Conservation (phyloP, 2,888 invertebrate genomes). For the Pandemis heparana region DNA sequence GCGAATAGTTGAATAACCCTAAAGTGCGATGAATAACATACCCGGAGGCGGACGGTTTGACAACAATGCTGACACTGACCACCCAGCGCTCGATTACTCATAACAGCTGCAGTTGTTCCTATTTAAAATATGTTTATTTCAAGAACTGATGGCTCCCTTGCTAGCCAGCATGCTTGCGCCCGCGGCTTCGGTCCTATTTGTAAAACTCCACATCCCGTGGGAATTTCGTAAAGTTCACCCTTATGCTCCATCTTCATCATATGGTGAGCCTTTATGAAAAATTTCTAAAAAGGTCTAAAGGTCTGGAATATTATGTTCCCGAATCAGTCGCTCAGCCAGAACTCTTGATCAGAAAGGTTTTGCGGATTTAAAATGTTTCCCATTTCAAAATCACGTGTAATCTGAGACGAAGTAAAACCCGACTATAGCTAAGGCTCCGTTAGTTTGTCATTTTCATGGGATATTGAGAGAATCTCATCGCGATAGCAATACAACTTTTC, state of each 20-base stretch:
- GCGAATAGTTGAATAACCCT: constrained; percentile 43
- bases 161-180: not conserved
- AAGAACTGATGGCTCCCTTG: not conserved
- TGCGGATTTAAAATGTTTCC: no score
- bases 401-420: not conserved
- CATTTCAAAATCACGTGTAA: not conserved
- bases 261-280: no score
- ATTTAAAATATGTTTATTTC: constrained; percentile 24
- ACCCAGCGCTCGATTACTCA: constrained; percentile 25
- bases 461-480: constrained; percentile 3
- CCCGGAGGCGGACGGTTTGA: constrained; percentile 38
- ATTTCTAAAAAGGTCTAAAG: no score
- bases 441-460: not conserved
- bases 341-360: no score
- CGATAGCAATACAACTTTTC: constrained; percentile 14
- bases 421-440: not conserved
- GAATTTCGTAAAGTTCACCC: no score
- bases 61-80: constrained; percentile 41
- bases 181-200: no score
- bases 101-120: constrained; percentile 21
- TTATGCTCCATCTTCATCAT: no score
- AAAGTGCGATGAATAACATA: constrained; percentile 34
- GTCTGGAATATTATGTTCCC: no score
- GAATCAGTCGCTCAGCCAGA: no score
- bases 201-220: no score